A percentile compares a stretch with the other conserved stretches of the same genome.
Evolutionary conservation across 1,140 invertebrate genomes (phyloP).

Genomic region (Ectropis grisescens): DNA sequence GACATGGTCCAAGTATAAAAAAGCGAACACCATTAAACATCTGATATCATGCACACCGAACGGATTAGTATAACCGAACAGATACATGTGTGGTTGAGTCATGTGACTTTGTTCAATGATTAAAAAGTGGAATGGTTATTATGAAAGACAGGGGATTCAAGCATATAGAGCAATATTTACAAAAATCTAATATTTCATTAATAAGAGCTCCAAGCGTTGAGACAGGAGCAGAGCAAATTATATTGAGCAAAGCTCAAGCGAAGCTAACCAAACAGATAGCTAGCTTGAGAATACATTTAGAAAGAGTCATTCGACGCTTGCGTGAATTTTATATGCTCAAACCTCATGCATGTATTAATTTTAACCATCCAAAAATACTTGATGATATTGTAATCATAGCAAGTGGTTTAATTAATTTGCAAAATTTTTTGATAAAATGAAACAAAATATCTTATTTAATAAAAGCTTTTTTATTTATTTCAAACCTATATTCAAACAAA

Average conservation of each 20-base stretch:
- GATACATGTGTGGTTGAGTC: conserved; percentile 4
- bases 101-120: conserved; percentile 1
- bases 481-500: background rate
- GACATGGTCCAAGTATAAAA: no score
- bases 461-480: background rate
- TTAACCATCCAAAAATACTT: conserved; percentile 22
- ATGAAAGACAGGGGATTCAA: conserved; percentile 10
- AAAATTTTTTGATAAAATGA: conserved; percentile 24
- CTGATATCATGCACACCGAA: no score
- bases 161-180: conserved; percentile 7
- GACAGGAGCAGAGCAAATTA: background rate
- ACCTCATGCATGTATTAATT: conserved; percentile 35
- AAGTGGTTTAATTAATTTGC: conserved; percentile 30
- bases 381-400: conserved; percentile 18
- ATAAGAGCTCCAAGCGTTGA: conserved; percentile 3
- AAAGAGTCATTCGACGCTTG: conserved; percentile 35
- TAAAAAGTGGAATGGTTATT: background rate
- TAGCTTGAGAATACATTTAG: conserved; percentile 34
- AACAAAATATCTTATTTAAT: conserved; percentile 1
- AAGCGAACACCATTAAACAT: no score
- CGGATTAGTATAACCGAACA: background rate
- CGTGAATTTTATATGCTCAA: conserved; percentile 23
- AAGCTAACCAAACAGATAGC: conserved; percentile 3
- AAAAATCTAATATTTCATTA: conserved; percentile 3
- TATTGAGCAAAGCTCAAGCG: background rate